A percentile compares a stretch with the other conserved stretches of the same genome.
phyloP scores from a whole-genome alignment of 2,113 vertebrate species.

The Xiphias gladius region DNA sequence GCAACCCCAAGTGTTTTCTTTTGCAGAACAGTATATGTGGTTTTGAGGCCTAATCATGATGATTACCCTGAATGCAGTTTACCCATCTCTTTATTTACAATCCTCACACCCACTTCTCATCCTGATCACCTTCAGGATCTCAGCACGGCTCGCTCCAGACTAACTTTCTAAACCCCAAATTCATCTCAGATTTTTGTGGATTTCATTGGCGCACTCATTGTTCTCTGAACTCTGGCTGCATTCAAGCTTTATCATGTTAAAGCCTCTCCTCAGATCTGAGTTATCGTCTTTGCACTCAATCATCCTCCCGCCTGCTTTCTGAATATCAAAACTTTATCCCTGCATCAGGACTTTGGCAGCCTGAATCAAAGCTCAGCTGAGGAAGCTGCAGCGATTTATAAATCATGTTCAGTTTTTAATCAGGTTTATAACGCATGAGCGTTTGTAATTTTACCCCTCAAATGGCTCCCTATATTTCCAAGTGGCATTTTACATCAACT shows the following conservation, averaged over 20 bases:
- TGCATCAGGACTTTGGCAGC: slow-evolving; percentile 78
- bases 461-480: slow-evolving; percentile 60
- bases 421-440: slow-evolving; percentile 76
- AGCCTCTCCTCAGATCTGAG: slow-evolving; percentile 81
- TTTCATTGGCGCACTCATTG: slow-evolving; percentile 66
- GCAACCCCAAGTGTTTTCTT: background rate
- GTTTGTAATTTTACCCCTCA: slow-evolving; percentile 79
- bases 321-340: slow-evolving; percentile 81
- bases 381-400: slow-evolving; percentile 75
- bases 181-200: slow-evolving; percentile 76
- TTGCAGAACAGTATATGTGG: background rate
- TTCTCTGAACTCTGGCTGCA: slow-evolving; percentile 72
- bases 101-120: slow-evolving; percentile 27
- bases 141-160: slow-evolving; percentile 28
- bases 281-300: slow-evolving; percentile 80
- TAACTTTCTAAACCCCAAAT: slow-evolving; percentile 77
- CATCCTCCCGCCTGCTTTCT: slow-evolving; percentile 70
- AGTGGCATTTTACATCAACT: slow-evolving; percentile 67
- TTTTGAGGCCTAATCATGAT: slow-evolving; percentile 13
- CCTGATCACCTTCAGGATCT: slow-evolving; percentile 47
- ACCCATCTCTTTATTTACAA: background rate
- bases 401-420: slow-evolving; percentile 78
- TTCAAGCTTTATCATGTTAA: slow-evolving; percentile 77
- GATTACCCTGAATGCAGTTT: slow-evolving; percentile 18
- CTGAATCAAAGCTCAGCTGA: slow-evolving; percentile 66